These are phyloP conservation scores for Syngnathus scovelli DNA, from an alignment of 2,113 vertebrate species.

Conservation along the genomic window DNA sequence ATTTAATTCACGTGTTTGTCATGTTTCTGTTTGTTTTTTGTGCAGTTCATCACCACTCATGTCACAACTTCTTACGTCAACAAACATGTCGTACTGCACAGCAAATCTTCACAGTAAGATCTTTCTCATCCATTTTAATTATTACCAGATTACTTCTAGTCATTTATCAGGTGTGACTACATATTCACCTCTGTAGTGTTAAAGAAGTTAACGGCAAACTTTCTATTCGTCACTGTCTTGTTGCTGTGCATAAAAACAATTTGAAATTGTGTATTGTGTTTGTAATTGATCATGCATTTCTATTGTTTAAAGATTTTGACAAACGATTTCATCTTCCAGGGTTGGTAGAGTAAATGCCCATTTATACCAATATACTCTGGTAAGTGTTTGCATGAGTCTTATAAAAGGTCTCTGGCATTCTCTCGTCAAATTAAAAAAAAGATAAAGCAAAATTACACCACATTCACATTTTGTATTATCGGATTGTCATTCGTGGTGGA, in stretches of 20 bases:
- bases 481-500: neutral
- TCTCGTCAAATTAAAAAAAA: neutral
- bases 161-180: neutral
- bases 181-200: neutral
- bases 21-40: neutral
- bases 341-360: neutral
- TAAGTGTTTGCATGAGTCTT: neutral
- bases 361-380: neutral
- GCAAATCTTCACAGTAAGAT: constrained; percentile 38
- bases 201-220: neutral
- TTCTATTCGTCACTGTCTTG: no score
- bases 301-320: neutral
- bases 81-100: constrained; percentile 67
- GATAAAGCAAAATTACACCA: neutral
- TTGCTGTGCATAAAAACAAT: no score
- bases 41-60: constrained; percentile 47
- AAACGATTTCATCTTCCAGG: neutral
- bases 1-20: neutral
- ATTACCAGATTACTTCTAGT: neutral
- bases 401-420: neutral
- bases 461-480: no score
- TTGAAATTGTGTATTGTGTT: neutral
- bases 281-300: neutral
- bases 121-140: neutral
- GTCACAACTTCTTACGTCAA: constrained; percentile 70